These are phyloP conservation scores for Bombus cullumanus DNA, from an alignment of 1,140 invertebrate genomes.

Conservation along the genomic window DNA sequence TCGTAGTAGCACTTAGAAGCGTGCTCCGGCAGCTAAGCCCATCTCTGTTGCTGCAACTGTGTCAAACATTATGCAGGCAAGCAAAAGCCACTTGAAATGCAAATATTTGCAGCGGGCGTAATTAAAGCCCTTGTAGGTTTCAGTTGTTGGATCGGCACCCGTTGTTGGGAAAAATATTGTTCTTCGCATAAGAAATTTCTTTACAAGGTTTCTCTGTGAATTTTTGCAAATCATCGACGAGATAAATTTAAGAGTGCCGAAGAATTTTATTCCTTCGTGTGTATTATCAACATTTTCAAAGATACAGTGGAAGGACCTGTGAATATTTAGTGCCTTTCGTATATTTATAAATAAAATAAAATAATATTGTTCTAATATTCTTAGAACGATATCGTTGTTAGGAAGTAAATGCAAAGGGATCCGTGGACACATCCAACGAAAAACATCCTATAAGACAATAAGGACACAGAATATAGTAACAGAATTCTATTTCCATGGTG, in stretches of 20 bases:
- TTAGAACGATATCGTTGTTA: too few species aligned
- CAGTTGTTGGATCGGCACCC: constrained; percentile 34
- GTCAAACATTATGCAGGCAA: constrained; percentile 72
- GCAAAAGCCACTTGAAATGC: constrained; percentile 71
- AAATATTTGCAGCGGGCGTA: constrained; percentile 69
- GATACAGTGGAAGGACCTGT: too few species aligned
- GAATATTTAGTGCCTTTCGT: too few species aligned
- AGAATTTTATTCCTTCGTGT: neutral
- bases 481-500: neutral
- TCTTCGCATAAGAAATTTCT: neutral
- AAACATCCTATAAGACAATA: neutral
- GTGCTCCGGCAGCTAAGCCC: neutral
- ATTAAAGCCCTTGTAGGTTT: constrained; percentile 63
- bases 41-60: constrained; percentile 55
- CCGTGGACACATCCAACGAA: too few species aligned
- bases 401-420: neutral
- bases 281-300: too few species aligned
- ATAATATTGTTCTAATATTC: too few species aligned
- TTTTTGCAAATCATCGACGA: neutral
- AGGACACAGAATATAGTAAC: neutral
- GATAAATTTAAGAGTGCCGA: neutral
- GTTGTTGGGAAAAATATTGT: constrained; percentile 16
- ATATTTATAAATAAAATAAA: too few species aligned
- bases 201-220: too few species aligned
- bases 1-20: constrained; percentile 36